Evolutionary conservation across 2,888 invertebrate species (phyloP).

Genomic region (Amiota minor): DNA sequence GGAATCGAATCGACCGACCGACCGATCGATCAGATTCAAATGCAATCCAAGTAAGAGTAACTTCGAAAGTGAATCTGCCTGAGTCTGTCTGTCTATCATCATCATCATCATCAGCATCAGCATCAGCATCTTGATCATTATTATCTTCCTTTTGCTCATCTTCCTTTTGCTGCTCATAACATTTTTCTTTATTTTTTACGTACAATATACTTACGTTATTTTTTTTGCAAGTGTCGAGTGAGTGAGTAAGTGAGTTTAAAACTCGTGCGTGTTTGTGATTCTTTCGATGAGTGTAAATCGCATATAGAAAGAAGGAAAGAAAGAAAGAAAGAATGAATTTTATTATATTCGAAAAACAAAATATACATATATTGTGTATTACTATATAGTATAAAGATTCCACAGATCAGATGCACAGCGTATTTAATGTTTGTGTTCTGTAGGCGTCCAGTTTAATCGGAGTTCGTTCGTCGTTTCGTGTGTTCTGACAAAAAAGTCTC

Average conservation of each 20-base stretch:
- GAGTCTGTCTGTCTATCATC: constrained; percentile 3
- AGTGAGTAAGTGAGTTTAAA: too few relatives aligned
- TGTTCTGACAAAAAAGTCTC: constrained; percentile 49
- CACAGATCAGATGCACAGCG: constrained; percentile 53
- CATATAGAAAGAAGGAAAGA: background rate
- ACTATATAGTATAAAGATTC: too few relatives aligned
- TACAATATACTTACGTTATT: background rate
- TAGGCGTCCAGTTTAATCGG: constrained; percentile 68
- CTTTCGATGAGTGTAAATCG: too few relatives aligned
- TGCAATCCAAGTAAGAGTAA: constrained; percentile 4
- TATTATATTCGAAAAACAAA: constrained; percentile 48
- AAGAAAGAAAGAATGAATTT: constrained; percentile 49
- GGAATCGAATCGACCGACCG: background rate
- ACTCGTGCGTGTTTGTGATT: too few relatives aligned
- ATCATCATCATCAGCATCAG: too few relatives aligned
- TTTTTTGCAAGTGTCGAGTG: background rate
- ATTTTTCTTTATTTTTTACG: constrained; percentile 1
- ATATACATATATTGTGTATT: constrained; percentile 34
- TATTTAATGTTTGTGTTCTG: constrained; percentile 70
- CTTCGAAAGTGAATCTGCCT: constrained; percentile 24
- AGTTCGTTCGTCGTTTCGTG: constrained; percentile 66
- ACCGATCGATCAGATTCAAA: background rate
- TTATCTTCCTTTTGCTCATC: background rate
- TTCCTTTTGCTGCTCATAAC: constrained; percentile 1
- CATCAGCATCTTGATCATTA: too few relatives aligned